These are phyloP conservation scores for Hyles vespertilio DNA, from an alignment of 1,140 invertebrate species.

Conservation along the genomic window DNA sequence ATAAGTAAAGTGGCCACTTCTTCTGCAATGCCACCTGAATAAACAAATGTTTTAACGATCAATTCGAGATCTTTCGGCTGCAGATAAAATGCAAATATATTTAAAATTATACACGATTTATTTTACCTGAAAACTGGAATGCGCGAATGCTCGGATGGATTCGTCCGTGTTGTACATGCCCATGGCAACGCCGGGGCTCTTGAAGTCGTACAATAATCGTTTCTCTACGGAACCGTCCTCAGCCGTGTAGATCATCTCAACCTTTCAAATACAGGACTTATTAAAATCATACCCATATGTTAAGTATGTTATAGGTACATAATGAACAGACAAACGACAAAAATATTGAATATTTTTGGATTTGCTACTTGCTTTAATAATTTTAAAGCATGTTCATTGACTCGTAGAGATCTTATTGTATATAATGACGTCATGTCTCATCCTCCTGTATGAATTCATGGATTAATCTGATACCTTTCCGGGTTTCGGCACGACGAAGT, in stretches of 20 bases:
- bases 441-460: not conserved
- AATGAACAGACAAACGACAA: not conserved
- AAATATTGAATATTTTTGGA: not conserved
- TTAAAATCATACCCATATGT: not conserved
- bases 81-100: slow-evolving; percentile 4
- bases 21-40: slow-evolving; percentile 84
- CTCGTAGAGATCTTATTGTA: not conserved
- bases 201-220: slow-evolving; percentile 83
- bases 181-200: slow-evolving; percentile 85
- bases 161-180: slow-evolving; percentile 95
- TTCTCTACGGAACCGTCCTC: slow-evolving; percentile 76
- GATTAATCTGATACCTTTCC: slow-evolving; percentile 77
- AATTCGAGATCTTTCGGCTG: not conserved
- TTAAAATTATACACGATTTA: not conserved
- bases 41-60: slow-evolving; percentile 18
- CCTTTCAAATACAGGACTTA: slow-evolving; percentile 47
- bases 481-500: slow-evolving; percentile 84
- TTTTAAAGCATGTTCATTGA: not conserved
- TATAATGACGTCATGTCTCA: not conserved
- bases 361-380: no score
- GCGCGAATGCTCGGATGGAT: slow-evolving; percentile 88
- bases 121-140: slow-evolving; percentile 85
- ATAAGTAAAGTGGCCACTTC: slow-evolving; percentile 89
- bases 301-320: slow-evolving; percentile 3
- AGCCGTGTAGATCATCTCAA: slow-evolving; percentile 82